These are phyloP conservation scores for Nanorana parkeri DNA, from an alignment of 2,113 vertebrate genomes.

Conservation along the genomic window DNA sequence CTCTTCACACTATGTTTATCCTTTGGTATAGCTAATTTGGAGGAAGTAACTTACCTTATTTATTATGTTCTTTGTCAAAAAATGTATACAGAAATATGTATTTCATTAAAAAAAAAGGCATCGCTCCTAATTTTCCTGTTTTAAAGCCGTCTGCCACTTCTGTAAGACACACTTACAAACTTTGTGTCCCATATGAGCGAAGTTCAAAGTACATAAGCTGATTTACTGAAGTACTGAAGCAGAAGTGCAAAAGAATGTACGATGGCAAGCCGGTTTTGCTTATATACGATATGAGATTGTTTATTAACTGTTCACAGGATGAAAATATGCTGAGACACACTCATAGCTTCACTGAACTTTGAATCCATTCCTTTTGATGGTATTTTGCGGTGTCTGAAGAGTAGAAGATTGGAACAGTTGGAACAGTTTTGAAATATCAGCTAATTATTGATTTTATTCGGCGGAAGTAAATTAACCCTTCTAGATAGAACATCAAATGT, in stretches of 20 bases:
- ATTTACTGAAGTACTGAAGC: slow-evolving; percentile 17
- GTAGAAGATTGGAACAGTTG: not conserved
- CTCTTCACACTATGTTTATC: too few relatives aligned
- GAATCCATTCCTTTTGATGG: slow-evolving; percentile 51
- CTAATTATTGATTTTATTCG: not conserved
- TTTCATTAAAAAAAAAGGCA: not conserved
- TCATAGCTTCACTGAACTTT: slow-evolving; percentile 63
- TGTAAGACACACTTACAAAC: not conserved
- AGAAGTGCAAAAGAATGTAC: slow-evolving; percentile 14
- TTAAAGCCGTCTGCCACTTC: not conserved
- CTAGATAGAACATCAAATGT: not conserved
- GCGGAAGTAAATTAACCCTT: not conserved
- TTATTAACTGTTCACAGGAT: slow-evolving; percentile 64
- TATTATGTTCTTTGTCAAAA: not conserved
- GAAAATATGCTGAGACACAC: slow-evolving; percentile 63
- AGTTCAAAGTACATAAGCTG: slow-evolving; percentile 36
- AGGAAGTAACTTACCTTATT: slow-evolving; percentile 26
- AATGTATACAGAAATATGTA: not conserved
- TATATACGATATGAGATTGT: slow-evolving; percentile 63
- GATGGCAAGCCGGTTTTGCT: slow-evolving; percentile 55
- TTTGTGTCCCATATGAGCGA: not conserved
- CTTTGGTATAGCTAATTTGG: too few relatives aligned
- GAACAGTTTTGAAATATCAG: not conserved
- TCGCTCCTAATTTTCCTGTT: not conserved
- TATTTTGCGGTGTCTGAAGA: not conserved